Base-by-base conservation (phyloP, 2,888 invertebrate species). In the Trimorus sp. region DNA sequence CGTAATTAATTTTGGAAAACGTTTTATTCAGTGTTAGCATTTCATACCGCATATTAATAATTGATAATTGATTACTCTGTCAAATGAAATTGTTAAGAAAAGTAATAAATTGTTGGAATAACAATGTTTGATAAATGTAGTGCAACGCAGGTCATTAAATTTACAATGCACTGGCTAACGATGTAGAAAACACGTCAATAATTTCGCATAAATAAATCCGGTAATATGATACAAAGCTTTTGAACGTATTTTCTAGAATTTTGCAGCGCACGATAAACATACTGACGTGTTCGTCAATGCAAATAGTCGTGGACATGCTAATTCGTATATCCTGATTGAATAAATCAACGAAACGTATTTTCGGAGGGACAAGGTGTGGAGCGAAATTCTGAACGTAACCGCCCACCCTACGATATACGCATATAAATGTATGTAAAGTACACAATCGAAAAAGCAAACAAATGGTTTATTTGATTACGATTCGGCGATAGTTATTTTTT, bases 311-410 rank as follows among this genome's bases (percentile, higher is more conserved):
- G 78, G 77, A 75, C 68, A 87, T 85, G 87, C 86, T 89, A 88
- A 89, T 89, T 88, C 87, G 86, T 81, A 79, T 84, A 83, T 84
- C 82, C 87, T 82, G 88, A 87, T 87, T 85, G 87, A 87, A 87
- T 87, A 87, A 89, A 89, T 88, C 88, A 86, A 74, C 84, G 78
- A 79, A 85, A 84, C 86, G 88, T 87, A 87, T 89, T 87, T 88
- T 87, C 86, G 78, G 75, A 68, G 75, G 83, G 83, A 79, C 59
- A 79, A 66, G 71, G 63, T 63, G 66, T 68, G 65, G 71, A 71
- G 76, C 75, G 82, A 78, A 82, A 77, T 76, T 56, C 48, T 70
- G 80, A 69, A 74, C 66, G 66, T 49, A 83, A 70, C 42, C 51
- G 63, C 14, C 56, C 69, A 58, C 58, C 51, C 60, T 56, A 51